These are phyloP conservation scores for Ceyx melanurus DNA, from an alignment of 2,113 vertebrate genomes.

Conservation along the genomic window DNA sequence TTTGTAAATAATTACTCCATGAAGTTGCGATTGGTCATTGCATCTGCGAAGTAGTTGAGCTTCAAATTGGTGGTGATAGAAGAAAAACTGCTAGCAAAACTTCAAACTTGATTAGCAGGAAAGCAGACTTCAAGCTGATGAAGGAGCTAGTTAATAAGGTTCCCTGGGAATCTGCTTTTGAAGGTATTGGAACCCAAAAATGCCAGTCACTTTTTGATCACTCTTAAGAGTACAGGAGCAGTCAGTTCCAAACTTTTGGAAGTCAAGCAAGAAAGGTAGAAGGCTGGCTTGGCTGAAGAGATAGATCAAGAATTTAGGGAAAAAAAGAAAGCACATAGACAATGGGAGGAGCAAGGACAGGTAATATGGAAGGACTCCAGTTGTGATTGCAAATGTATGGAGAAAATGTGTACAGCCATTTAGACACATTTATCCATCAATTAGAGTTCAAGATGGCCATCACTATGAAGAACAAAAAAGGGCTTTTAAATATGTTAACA, in stretches of 20 bases:
- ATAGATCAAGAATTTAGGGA: background rate
- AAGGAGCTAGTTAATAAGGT: background rate
- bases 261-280: background rate
- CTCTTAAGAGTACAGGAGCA: background rate
- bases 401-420: background rate
- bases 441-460: background rate
- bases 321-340: background rate
- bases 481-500: background rate
- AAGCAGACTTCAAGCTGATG: background rate
- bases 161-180: background rate
- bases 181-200: background rate
- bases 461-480: background rate
- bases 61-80: accelerated
- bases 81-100: background rate
- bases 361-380: background rate
- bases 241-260: background rate
- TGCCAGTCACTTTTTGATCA: background rate
- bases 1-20: accelerated
- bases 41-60: background rate
- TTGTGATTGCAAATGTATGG: accelerated
- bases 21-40: background rate
- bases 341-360: background rate
- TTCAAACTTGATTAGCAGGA: background rate
- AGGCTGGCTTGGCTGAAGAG: background rate
- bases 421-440: background rate